These are phyloP conservation scores for Bombus sylvicola DNA, from an alignment of 1,140 invertebrate species.

Conservation along the genomic window DNA sequence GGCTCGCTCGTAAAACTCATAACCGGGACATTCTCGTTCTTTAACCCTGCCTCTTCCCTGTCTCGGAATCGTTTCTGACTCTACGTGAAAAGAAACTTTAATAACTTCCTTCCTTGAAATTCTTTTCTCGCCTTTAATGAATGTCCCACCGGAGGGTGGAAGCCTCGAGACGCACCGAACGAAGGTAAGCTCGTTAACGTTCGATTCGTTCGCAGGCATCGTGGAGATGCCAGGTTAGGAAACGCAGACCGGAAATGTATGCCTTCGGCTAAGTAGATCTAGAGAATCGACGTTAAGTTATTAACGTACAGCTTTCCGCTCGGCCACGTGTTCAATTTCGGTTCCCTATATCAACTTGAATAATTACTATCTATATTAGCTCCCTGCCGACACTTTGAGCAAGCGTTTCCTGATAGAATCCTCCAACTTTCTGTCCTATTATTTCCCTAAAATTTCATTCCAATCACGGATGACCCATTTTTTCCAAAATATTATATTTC, in stretches of 20 bases:
- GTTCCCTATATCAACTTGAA: neutral
- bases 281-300: neutral
- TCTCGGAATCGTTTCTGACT: slow-evolving; percentile 9
- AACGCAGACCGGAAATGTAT: neutral
- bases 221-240: no score
- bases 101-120: slow-evolving; percentile 34
- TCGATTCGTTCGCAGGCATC: neutral
- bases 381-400: neutral
- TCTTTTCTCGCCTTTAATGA: slow-evolving; percentile 24
- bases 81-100: slow-evolving; percentile 38
- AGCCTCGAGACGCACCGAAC: neutral
- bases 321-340: neutral
- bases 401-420: neutral
- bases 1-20: slow-evolving; percentile 38
- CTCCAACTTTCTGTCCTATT: neutral
- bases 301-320: neutral
- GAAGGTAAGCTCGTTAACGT: neutral
- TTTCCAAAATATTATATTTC: neutral
- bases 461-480: neutral
- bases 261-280: neutral
- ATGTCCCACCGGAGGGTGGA: neutral
- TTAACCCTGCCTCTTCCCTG: neutral
- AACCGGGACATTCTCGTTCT: slow-evolving; percentile 43
- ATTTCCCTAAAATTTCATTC: neutral
- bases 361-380: neutral